phyloP scores from a whole-genome alignment of 2,113 vertebrate genomes.

The Albula glossodonta region DNA sequence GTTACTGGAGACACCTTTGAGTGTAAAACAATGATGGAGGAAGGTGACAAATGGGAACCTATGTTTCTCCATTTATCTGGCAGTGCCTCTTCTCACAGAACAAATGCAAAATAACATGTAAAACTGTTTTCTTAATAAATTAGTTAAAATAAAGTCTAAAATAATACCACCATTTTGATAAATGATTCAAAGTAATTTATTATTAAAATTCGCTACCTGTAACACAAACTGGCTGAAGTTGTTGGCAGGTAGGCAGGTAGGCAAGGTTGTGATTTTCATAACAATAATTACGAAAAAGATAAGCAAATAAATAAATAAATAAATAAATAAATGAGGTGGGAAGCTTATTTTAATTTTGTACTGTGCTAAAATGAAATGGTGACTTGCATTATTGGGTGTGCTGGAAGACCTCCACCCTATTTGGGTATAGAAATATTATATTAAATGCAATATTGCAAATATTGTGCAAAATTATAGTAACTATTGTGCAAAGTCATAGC shows the following conservation, averaged over 20 bases:
- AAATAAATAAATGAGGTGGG: constrained; percentile 8
- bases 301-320: constrained; percentile 4
- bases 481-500: constrained; percentile 59
- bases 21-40: neutral
- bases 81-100: neutral
- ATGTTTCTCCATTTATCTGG: neutral
- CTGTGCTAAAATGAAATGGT: constrained; percentile 11
- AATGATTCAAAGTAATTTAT: neutral
- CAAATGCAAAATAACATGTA: neutral
- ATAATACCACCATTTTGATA: neutral
- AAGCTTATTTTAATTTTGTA: neutral
- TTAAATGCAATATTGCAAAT: constrained; percentile 56
- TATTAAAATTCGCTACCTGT: neutral
- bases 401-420: constrained; percentile 65
- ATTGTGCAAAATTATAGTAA: constrained; percentile 62
- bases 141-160: neutral
- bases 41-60: neutral
- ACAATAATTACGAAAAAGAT: neutral
- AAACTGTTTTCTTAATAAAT: neutral
- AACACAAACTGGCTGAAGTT: neutral
- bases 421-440: constrained; percentile 51
- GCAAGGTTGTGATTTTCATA: too few species aligned
- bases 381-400: constrained; percentile 42
- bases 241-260: neutral
- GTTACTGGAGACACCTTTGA: neutral